phyloP scores from a whole-genome alignment of 2,797 vertebrate species.

The Halcyon leucocephala region DNA sequence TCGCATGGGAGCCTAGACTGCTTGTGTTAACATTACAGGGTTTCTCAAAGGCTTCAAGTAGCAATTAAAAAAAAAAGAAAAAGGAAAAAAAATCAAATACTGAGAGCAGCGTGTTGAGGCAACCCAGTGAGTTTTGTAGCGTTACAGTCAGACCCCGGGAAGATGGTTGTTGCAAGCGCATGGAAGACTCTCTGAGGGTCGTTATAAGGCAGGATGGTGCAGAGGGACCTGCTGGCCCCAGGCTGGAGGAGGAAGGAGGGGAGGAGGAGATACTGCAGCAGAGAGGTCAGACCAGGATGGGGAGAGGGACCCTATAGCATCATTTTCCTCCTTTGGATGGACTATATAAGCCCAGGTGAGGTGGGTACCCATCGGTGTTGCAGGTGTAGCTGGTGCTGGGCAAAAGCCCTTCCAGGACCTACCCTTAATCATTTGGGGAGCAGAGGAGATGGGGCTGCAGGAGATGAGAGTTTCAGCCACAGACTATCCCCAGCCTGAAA shows the following conservation, averaged over 20 bases:
- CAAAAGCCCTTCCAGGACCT: neutral
- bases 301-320: neutral
- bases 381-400: neutral
- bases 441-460: neutral
- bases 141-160: neutral
- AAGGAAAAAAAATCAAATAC: neutral
- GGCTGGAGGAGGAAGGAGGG: neutral
- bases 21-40: neutral
- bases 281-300: neutral
- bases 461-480: neutral
- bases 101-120: fast-evolving
- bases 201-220: neutral
- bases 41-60: neutral
- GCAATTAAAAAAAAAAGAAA: neutral
- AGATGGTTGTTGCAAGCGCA: neutral
- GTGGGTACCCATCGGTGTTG: neutral
- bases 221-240: neutral
- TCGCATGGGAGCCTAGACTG: neutral
- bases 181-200: neutral
- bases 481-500: neutral
- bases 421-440: fast-evolving
- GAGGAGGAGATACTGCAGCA: neutral
- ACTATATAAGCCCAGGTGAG: neutral
- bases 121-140: neutral
- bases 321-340: neutral